Conservation (phyloP, 2,888 invertebrate species). For the Phyllotreta cruciferae region DNA sequence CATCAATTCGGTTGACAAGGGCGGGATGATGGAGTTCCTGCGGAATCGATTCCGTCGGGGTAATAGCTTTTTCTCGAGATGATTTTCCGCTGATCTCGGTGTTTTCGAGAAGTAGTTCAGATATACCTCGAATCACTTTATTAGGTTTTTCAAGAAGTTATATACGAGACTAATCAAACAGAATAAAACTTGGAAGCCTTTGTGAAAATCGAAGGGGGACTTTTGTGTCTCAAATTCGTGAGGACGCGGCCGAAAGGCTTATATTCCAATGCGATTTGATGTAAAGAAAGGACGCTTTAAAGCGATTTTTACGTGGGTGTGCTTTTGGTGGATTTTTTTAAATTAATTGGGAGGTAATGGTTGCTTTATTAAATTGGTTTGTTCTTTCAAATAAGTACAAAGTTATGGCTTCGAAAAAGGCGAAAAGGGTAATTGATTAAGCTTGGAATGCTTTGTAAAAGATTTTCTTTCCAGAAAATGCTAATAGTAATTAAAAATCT, state of each 20-base stretch:
- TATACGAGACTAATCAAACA: constrained; percentile 26
- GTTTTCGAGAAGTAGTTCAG: constrained; percentile 21
- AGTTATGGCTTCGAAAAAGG: too few species aligned
- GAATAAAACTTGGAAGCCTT: constrained; percentile 19
- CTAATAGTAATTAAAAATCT: too few species aligned
- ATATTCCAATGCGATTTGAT: not conserved
- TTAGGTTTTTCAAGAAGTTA: constrained; percentile 20
- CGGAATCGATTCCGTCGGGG: constrained; percentile 22
- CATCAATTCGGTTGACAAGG: constrained; percentile 21
- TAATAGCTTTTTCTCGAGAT: constrained; percentile 23
- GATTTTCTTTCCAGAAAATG: too few species aligned
- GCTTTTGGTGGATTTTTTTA: too few species aligned
- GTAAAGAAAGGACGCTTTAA: too few species aligned
- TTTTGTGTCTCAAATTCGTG: constrained; percentile 4
- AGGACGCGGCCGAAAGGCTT: not conserved
- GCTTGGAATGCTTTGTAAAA: too few species aligned
- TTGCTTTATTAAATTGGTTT: too few species aligned
- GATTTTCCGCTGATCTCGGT: constrained; percentile 20
- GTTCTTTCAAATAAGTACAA: too few species aligned
- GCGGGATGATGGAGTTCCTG: constrained; percentile 24
- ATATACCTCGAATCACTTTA: constrained; percentile 15
- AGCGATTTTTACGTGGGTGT: too few species aligned
- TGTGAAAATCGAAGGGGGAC: constrained; percentile 17
- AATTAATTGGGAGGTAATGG: too few species aligned
- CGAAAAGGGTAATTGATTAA: too few species aligned